These are phyloP conservation scores for Ranitomeya variabilis DNA, from an alignment of 2,113 vertebrate genomes.

Conservation along the genomic window DNA sequence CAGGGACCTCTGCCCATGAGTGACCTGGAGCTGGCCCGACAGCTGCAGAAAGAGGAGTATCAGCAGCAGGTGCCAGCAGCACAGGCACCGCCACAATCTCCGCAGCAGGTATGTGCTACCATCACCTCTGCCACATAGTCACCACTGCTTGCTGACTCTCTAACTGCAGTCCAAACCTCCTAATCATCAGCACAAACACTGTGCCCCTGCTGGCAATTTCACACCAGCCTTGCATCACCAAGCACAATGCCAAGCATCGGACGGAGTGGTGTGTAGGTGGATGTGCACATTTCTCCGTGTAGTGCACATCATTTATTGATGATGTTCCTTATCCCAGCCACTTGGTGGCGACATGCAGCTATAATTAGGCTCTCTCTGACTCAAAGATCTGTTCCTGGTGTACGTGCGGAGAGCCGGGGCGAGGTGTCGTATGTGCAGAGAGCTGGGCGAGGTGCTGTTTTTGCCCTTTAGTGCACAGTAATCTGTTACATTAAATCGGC, in stretches of 20 bases:
- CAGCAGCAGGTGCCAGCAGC: conserved; percentile 71
- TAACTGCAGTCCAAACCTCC: too few species aligned
- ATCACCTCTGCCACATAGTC: too few species aligned
- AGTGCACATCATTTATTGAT: neutral
- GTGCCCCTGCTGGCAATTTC: too few species aligned
- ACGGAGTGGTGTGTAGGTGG: too few species aligned
- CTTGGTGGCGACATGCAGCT: neutral
- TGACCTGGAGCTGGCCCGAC: conserved; percentile 88
- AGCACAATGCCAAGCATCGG: too few species aligned
- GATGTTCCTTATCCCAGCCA: neutral
- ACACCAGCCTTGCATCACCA: too few species aligned
- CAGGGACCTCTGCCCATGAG: conserved; percentile 73
- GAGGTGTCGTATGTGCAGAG: neutral
- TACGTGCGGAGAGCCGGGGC: neutral
- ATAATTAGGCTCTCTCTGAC: too few species aligned
- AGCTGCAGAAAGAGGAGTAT: conserved; percentile 91
- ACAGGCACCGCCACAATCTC: conserved; percentile 8
- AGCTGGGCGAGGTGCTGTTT: neutral
- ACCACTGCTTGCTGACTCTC: too few species aligned
- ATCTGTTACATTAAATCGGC: neutral
- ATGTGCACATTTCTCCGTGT: too few species aligned
- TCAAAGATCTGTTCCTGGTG: neutral
- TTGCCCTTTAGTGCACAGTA: neutral
- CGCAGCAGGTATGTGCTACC: conserved; percentile 52
- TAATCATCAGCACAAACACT: too few species aligned